These are phyloP conservation scores for Falcunculus frontatus DNA, from an alignment of 2,113 vertebrate species.

Conservation along the genomic window DNA sequence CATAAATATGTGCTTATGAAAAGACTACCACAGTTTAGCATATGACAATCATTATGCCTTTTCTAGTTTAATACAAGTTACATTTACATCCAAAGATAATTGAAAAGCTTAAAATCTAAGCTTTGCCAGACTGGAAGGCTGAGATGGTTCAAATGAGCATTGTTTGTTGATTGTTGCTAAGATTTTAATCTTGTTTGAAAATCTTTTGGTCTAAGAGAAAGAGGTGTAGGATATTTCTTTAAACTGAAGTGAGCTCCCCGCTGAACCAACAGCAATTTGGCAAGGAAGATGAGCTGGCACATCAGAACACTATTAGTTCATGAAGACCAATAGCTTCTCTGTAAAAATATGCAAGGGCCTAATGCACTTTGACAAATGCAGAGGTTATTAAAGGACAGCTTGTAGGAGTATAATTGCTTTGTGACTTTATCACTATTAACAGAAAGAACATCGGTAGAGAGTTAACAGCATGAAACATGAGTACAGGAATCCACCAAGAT, in stretches of 20 bases:
- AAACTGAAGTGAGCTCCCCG: not conserved
- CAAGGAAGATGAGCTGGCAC: slow-evolving; percentile 24
- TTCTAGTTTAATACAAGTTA: not conserved
- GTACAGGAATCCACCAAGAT: not conserved
- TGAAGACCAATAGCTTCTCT: slow-evolving; percentile 24
- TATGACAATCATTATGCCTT: not conserved
- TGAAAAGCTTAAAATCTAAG: not conserved
- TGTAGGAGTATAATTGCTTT: slow-evolving; percentile 41
- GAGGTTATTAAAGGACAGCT: slow-evolving; percentile 46
- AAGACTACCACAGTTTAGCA: not conserved
- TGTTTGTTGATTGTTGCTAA: not conserved
- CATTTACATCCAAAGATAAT: not conserved
- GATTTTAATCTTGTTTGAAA: not conserved
- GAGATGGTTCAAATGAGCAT: not conserved
- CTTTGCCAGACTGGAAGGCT: not conserved
- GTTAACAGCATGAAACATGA: not conserved
- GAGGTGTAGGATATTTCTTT: not conserved
- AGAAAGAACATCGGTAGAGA: not conserved
- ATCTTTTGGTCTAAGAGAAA: not conserved
- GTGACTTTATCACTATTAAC: slow-evolving; percentile 26
- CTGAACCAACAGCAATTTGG: not conserved
- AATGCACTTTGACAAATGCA: slow-evolving; percentile 39
- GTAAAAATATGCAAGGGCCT: slow-evolving; percentile 30
- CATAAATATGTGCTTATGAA: not conserved
- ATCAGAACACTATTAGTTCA: slow-evolving; percentile 5